These are phyloP conservation scores for Theonella swinhoei DNA, from an alignment of 37 sponge, comb jelly and placozoan genomes.

Conservation along the genomic window DNA sequence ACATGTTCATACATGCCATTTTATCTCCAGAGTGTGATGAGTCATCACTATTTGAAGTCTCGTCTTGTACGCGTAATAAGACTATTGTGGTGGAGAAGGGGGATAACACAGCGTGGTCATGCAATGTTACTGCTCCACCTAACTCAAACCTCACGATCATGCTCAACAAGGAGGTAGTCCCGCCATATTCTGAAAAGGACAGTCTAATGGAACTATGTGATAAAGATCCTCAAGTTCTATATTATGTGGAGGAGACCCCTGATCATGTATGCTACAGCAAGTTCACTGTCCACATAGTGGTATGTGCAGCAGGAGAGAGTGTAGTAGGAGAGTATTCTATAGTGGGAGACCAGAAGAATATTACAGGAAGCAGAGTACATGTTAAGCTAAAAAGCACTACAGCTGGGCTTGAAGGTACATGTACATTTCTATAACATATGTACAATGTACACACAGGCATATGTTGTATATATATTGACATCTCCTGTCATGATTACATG, in stretches of 20 bases:
- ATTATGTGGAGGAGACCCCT: neutral
- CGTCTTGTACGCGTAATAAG: neutral
- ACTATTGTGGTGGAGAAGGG: neutral
- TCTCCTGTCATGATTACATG: too few species aligned
- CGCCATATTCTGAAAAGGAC: neutral
- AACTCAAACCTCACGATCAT: neutral
- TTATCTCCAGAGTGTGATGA: neutral
- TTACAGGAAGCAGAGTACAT: neutral
- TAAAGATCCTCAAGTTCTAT: too few species aligned
- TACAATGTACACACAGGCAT: neutral
- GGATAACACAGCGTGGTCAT: neutral
- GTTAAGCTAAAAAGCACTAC: neutral
- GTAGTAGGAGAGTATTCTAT: neutral
- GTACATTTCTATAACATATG: neutral
- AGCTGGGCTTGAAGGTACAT: neutral
- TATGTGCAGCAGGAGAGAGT: neutral
- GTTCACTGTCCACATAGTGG: neutral
- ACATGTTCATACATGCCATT: too few species aligned
- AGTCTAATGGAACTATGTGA: neutral
- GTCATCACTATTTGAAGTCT: neutral
- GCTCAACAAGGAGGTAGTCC: neutral
- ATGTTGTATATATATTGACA: too few species aligned
- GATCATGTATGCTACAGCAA: neutral
- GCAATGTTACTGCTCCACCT: neutral
- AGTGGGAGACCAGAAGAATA: neutral